Evolutionary conservation across 1,140 invertebrate species (phyloP).

Genomic region (Zeugodacus cucurbitae): DNA sequence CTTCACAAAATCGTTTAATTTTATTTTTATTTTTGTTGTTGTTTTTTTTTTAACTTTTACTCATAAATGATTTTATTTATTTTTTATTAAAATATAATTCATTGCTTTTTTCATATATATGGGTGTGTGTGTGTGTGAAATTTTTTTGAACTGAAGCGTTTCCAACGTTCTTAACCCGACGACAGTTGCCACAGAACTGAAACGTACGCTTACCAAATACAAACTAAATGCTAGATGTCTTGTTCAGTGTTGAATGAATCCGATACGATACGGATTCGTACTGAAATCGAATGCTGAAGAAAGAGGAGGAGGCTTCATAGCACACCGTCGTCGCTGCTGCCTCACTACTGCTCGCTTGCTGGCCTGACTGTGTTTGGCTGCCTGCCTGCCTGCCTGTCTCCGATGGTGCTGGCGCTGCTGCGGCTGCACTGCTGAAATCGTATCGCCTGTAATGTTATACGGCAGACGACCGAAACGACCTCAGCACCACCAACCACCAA

Average conservation of each 20-base stretch:
- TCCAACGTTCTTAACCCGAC: conserved; percentile 40
- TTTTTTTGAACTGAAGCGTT: conserved; percentile 16
- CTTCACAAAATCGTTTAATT: conserved; percentile 27
- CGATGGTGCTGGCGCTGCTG: neutral
- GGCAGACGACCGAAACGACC: conserved; percentile 23
- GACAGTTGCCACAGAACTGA: conserved; percentile 39
- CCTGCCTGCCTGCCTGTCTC: neutral
- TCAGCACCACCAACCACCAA: conserved; percentile 6
- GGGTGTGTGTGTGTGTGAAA: too few relatives aligned
- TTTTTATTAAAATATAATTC: neutral
- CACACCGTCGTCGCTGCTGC: conserved; percentile 20
- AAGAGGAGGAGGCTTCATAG: conserved; percentile 30
- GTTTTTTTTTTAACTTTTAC: neutral
- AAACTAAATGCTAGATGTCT: conserved; percentile 35
- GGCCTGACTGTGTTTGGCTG: conserved; percentile 6
- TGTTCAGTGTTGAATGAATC: conserved; percentile 34
- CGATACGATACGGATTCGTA: conserved; percentile 34
- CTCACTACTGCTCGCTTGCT: neutral
- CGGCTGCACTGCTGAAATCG: conserved; percentile 11
- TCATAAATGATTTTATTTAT: neutral
- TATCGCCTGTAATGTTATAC: conserved; percentile 35
- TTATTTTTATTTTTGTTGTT: neutral
- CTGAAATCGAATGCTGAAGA: conserved; percentile 36
- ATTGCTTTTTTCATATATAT: neutral
- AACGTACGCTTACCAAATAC: conserved; percentile 38